phyloP scores from a whole-genome alignment of 1,140 invertebrate genomes.

The Drosophila nigrodunni region DNA sequence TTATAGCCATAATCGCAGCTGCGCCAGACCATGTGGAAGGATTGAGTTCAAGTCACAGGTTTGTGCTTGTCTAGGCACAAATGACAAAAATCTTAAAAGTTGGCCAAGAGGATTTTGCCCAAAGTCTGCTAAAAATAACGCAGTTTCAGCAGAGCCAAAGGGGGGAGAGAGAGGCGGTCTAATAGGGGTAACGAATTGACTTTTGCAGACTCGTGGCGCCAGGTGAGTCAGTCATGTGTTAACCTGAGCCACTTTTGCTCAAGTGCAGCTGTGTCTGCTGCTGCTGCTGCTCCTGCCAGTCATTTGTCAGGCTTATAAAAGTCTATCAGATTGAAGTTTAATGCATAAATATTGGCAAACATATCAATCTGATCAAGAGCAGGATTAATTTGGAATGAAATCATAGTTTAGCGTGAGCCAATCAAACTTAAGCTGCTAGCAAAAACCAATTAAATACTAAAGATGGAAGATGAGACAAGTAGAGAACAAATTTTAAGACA shows the following conservation, averaged over 20 bases:
- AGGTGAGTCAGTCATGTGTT: constrained; percentile 28
- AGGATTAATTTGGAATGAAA: constrained; percentile 1
- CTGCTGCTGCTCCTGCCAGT: constrained; percentile 3
- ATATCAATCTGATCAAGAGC: background rate
- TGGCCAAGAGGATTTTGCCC: constrained; percentile 25
- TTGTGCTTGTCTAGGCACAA: constrained; percentile 17
- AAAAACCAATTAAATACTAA: background rate
- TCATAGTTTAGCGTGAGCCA: background rate
- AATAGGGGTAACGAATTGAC: constrained; percentile 9
- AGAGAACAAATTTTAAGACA: no score
- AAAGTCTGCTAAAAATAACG: constrained; percentile 37
- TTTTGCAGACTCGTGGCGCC: constrained; percentile 20
- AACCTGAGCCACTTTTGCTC: constrained; percentile 20
- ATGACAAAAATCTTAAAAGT: constrained; percentile 36
- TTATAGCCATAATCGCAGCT: constrained; percentile 24
- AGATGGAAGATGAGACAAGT: background rate
- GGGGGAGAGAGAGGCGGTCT: background rate
- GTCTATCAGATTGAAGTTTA: constrained; percentile 31
- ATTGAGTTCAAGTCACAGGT: constrained; percentile 8
- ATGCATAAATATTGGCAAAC: constrained; percentile 15
- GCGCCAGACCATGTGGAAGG: constrained; percentile 25
- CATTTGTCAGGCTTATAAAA: constrained; percentile 40
- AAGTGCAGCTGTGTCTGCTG: background rate
- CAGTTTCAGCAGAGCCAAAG: background rate
- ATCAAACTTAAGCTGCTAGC: background rate